Evolutionary conservation across 2,888 invertebrate species (phyloP), one percentile per base, ranked within the genome.

Genomic region (Abrostola triplasia): DNA sequence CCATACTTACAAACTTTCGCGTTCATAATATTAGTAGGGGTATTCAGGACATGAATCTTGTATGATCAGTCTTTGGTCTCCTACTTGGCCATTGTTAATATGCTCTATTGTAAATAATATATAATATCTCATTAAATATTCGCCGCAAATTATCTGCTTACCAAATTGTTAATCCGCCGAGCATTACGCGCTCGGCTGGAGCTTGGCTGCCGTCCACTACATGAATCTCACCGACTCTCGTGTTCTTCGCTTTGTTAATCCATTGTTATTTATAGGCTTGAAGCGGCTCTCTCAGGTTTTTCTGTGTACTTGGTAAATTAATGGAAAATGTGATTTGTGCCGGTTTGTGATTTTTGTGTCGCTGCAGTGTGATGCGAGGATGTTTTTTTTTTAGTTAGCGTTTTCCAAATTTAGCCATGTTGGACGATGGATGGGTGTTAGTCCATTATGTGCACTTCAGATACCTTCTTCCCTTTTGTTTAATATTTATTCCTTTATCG

Each of bases 141-240:
- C 70, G 77, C 67, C 72, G 78, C 82, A 82, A 87, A 88, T 86
- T 86, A 88, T 85, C 85, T 84, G 84, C 85, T 84, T 86, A 87
- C 86, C 81, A 83, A 88, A 88, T 86, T 84, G 87, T 85, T 90
- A 89, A 89, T 90, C 84, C 85, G 76, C 80, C 69, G 73, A 82
- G 71, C 76, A 89, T 91, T 90, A 90, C 71, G 76, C 88, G 91
- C 85, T 80, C 73, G 73, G 84, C 72, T 86, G 87, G 83, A 83
- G 88, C 78, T 93, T 93, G 92, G 93, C 92, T 73, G 73, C 40
- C 80, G 83, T 88, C 90, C 91, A 92, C 88, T 82, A 77, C 84
- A 86, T 90, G 86, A 84, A 84, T 89, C 86, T 87, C 85, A 70
- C 69, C 62, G 76, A 79, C 70, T 77, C 79, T 81, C 81, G 78